Evolutionary conservation across 2,797 vertebrate species (phyloP).

Genomic region (Sebastolobus altivelis): DNA sequence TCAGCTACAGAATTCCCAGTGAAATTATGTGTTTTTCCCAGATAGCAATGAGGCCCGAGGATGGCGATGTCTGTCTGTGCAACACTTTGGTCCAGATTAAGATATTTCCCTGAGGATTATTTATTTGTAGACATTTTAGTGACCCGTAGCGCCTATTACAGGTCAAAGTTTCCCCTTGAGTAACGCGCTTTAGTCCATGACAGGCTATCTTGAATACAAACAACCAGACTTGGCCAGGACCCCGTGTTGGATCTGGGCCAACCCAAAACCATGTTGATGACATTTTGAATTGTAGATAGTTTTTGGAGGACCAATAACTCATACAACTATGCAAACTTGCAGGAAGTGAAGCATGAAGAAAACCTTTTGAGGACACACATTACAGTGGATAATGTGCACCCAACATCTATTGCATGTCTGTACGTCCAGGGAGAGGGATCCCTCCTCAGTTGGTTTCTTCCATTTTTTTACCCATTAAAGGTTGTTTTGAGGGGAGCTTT

Average conservation of each 20-base stretch:
- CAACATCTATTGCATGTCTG: background rate
- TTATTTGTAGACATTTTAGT: background rate
- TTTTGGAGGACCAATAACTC: background rate
- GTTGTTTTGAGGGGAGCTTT: too few species aligned
- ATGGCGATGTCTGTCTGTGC: background rate
- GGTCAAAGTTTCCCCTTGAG: background rate
- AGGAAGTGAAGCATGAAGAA: background rate
- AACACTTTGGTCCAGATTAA: background rate
- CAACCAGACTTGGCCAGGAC: background rate
- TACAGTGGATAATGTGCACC: background rate
- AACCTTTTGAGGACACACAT: slow-evolving; percentile 2
- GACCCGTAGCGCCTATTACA: background rate
- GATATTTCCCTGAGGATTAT: background rate
- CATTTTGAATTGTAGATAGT: background rate
- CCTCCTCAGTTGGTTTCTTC: background rate
- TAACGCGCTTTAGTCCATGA: background rate
- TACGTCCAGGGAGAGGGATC: background rate
- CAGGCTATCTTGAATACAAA: background rate
- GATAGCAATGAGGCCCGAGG: background rate
- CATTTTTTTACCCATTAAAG: background rate
- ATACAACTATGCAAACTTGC: background rate
- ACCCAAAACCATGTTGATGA: background rate
- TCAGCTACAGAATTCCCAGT: background rate
- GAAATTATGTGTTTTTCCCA: background rate
- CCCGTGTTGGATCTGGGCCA: background rate